Percentiles rank a stretch among this genome's conserved stretches.
phyloP scores from a whole-genome alignment of 2,797 vertebrate species.

The Salmo trutta region DNA sequence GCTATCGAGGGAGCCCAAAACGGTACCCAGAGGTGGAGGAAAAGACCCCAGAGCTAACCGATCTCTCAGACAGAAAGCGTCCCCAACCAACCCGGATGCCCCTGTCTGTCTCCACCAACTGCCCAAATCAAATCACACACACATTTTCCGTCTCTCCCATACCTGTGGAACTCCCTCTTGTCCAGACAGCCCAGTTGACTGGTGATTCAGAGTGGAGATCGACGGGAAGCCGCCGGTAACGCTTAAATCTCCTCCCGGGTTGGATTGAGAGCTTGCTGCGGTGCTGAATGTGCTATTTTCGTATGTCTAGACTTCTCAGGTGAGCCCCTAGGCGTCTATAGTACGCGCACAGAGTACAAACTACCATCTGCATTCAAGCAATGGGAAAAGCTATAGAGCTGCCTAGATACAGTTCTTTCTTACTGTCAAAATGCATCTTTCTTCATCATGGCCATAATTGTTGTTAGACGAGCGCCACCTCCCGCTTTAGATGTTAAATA shows the following conservation, averaged over 20 bases:
- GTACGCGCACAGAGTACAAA: conserved; percentile 70
- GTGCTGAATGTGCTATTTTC: conserved; percentile 33
- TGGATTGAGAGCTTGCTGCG: conserved; percentile 16
- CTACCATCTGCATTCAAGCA: conserved; percentile 65
- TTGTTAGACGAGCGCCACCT: conserved; percentile 70
- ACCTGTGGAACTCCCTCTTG: conserved; percentile 39
- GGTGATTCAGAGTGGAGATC: conserved; percentile 2
- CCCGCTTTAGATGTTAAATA: conserved; percentile 32
- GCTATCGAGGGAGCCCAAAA: conserved; percentile 64
- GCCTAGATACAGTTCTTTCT: not conserved
- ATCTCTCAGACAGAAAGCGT: conserved; percentile 59
- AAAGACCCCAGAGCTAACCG: conserved; percentile 70
- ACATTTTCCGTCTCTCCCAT: conserved; percentile 11
- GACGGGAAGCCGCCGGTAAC: conserved; percentile 23
- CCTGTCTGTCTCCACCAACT: conserved; percentile 48
- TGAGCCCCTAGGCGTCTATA: conserved; percentile 65
- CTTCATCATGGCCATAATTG: conserved; percentile 24
- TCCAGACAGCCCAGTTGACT: not conserved
- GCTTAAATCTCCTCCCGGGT: not conserved
- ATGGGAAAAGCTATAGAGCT: conserved; percentile 28
- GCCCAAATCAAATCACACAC: not conserved
- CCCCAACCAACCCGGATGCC: conserved; percentile 63
- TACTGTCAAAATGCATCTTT: not conserved
- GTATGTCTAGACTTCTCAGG: conserved; percentile 72
- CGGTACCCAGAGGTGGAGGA: not conserved